Conservation (phyloP, 2,113 vertebrate species). For the Channa maculata region DNA sequence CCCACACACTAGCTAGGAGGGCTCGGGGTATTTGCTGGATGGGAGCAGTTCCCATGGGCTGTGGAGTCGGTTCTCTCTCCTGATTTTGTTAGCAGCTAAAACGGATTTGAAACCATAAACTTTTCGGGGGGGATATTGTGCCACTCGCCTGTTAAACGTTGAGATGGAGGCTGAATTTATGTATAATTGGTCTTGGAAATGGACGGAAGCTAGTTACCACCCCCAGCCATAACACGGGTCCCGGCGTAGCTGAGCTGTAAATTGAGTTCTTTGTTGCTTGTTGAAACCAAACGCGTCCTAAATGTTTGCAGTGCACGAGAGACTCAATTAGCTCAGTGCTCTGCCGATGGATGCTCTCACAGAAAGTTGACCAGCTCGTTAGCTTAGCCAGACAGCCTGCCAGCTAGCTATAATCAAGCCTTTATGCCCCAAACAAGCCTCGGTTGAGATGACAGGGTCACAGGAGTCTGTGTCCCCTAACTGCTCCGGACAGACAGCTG, state of each 20-base stretch:
- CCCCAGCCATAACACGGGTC: slow-evolving; percentile 44
- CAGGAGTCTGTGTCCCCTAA: slow-evolving; percentile 17
- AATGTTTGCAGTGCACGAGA: no score
- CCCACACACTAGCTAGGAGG: slow-evolving; percentile 55
- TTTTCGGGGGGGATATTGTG: rapidly evolving
- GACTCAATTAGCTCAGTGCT: background rate
- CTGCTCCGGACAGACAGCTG: slow-evolving; percentile 27
- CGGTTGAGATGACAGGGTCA: slow-evolving; percentile 37
- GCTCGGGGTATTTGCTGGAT: slow-evolving; percentile 72
- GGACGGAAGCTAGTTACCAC: slow-evolving; percentile 45
- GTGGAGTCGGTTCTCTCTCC: slow-evolving; percentile 33
- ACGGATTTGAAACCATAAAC: background rate
- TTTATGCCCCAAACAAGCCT: slow-evolving; percentile 14
- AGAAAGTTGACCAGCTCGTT: slow-evolving; percentile 68
- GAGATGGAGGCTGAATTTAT: background rate
- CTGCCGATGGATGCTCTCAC: background rate
- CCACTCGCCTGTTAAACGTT: no score
- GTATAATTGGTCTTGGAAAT: slow-evolving; percentile 61
- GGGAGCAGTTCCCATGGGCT: slow-evolving; percentile 53
- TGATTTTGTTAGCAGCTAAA: background rate
- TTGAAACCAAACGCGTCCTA: background rate
- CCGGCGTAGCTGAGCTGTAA: background rate
- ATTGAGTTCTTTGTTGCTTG: background rate
- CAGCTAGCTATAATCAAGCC: slow-evolving; percentile 25
- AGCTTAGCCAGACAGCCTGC: slow-evolving; percentile 55